phyloP scores from a whole-genome alignment of 1,140 invertebrate genomes.

The Zaprionus capensis region DNA sequence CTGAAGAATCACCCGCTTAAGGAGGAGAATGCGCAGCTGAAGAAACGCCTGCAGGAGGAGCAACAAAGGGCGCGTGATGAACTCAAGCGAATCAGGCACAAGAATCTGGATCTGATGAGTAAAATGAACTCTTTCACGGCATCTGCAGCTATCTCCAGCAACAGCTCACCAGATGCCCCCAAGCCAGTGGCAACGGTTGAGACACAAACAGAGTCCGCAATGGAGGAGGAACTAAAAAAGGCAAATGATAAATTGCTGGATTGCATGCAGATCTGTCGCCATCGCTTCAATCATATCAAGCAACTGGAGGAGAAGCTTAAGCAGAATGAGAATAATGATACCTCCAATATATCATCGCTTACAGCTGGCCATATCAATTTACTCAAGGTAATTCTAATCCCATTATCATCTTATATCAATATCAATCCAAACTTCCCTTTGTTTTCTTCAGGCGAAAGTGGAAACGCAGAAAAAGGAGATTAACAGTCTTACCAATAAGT shows the following conservation, averaged over 20 bases:
- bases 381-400: constrained; percentile 46
- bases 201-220: constrained; percentile 60
- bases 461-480: constrained; percentile 54
- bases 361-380: constrained; percentile 54
- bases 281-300: constrained; percentile 53
- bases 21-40: constrained; percentile 63
- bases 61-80: constrained; percentile 54
- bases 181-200: neutral
- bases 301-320: constrained; percentile 47
- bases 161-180: neutral
- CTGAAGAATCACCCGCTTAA: constrained; percentile 66
- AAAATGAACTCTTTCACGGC: constrained; percentile 29
- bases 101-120: constrained; percentile 53
- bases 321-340: constrained; percentile 58
- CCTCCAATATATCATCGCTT: constrained; percentile 45
- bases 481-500: constrained; percentile 40
- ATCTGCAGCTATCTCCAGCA: constrained; percentile 12
- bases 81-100: constrained; percentile 56
- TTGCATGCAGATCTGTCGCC: constrained; percentile 43
- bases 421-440: neutral
- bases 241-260: constrained; percentile 49
- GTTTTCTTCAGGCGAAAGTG: constrained; percentile 46
- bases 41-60: constrained; percentile 63
- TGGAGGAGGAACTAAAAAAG: constrained; percentile 44
- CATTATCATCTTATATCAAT: neutral